Conservation (phyloP, 2,797 vertebrate genomes). For the Semotilus atromaculatus region DNA sequence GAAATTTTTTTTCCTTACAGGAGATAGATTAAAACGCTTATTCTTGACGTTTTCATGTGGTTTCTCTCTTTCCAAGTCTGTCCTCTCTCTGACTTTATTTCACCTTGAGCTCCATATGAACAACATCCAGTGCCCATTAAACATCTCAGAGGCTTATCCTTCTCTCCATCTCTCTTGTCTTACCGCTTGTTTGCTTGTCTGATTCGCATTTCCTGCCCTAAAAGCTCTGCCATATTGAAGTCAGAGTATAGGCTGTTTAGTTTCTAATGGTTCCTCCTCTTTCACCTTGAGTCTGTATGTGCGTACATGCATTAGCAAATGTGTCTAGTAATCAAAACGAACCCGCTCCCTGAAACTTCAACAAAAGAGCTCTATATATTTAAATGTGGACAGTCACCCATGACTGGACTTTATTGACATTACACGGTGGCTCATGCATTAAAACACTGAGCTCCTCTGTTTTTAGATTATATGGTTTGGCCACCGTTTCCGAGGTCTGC, state of each 20-base stretch:
- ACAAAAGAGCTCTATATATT: conserved; percentile 48
- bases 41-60: conserved; percentile 39
- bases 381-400: conserved; percentile 49
- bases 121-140: conserved; percentile 35
- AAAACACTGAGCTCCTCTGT: conserved; percentile 41
- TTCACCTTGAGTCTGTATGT: conserved; percentile 25
- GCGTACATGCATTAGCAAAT: conserved; percentile 31
- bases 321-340: conserved; percentile 32
- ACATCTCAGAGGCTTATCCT: neutral
- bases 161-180: conserved; percentile 33
- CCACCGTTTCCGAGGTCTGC: conserved; percentile 7
- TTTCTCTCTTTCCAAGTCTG: conserved; percentile 29
- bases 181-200: conserved; percentile 33
- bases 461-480: conserved; percentile 39
- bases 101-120: conserved; percentile 44
- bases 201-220: conserved; percentile 25
- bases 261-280: conserved; percentile 10
- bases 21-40: conserved; percentile 48
- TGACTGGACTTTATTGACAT: conserved; percentile 49
- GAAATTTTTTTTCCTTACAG: conserved; percentile 32
- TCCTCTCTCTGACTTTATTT: conserved; percentile 36
- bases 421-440: conserved; percentile 36
- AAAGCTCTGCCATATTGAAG: conserved; percentile 39
- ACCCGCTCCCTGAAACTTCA: conserved; percentile 1
- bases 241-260: conserved; percentile 14